phyloP scores from a whole-genome alignment of 1,140 invertebrate genomes.

The Microplitis demolitor region DNA sequence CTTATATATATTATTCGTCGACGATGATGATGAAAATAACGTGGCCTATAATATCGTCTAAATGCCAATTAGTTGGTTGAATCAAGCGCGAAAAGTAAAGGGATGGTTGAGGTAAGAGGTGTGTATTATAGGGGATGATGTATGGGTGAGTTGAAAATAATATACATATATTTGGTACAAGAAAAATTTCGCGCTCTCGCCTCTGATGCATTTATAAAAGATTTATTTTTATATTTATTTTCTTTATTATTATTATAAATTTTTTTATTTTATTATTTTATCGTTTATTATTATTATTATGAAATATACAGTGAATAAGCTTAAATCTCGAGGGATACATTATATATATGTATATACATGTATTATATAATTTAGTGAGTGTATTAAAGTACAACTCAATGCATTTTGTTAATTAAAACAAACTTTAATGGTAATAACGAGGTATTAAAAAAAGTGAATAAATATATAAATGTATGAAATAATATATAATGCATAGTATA shows the following conservation, averaged over 20 bases:
- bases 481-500: too few species aligned
- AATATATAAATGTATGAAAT: too few species aligned
- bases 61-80: conserved; percentile 51
- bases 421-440: conserved; percentile 14
- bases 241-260: not conserved
- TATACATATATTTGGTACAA: conserved; percentile 24
- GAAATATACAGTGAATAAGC: not conserved
- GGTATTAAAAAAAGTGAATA: too few species aligned
- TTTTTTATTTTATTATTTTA: not conserved
- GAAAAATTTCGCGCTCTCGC: conserved; percentile 41
- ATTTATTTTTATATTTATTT: not conserved
- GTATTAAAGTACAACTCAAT: not conserved
- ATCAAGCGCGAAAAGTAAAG: conserved; percentile 40
- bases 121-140: conserved; percentile 33
- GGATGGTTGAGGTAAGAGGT: not conserved
- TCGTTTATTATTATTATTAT: not conserved
- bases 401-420: conserved; percentile 9
- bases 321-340: too few species aligned
- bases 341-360: not conserved
- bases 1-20: conserved; percentile 21
- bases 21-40: conserved; percentile 45
- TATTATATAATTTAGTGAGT: not conserved
- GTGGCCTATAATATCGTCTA: conserved; percentile 36
- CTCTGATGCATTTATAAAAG: conserved; percentile 7
- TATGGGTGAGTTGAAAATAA: not conserved